Evolutionary conservation across 2,113 vertebrate genomes (phyloP).

Genomic region (Salminus brasiliensis): DNA sequence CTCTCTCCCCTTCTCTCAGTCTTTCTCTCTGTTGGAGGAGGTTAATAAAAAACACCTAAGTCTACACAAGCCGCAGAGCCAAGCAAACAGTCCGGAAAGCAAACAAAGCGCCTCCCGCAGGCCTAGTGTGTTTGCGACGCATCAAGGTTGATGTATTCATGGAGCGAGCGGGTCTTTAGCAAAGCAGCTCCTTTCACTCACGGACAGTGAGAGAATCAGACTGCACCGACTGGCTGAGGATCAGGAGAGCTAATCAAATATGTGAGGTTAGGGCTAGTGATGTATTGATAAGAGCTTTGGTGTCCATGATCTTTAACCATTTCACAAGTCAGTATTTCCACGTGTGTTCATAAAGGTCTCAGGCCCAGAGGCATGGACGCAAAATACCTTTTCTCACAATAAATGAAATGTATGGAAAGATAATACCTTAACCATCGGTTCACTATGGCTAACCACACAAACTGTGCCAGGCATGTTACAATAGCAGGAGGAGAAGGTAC

Average conservation of each 20-base stretch:
- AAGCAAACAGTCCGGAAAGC: neutral
- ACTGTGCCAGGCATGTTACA: too few species aligned
- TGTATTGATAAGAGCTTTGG: neutral
- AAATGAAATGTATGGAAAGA: too few species aligned
- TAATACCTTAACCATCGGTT: too few species aligned
- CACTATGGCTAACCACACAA: too few species aligned
- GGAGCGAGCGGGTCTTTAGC: neutral
- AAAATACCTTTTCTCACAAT: too few species aligned
- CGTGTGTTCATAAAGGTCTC: neutral
- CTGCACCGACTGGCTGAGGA: neutral
- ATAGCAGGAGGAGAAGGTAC: too few species aligned
- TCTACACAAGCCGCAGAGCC: neutral
- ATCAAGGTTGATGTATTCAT: neutral
- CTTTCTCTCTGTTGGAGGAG: neutral
- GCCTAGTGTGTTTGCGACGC: neutral
- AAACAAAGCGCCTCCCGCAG: neutral
- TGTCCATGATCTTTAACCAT: neutral
- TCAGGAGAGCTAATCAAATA: neutral
- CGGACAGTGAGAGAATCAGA: neutral
- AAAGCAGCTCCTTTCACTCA: slow-evolving; percentile 2
- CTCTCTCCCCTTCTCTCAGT: neutral
- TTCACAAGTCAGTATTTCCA: neutral
- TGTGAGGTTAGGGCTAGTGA: neutral
- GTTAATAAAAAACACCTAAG: neutral
- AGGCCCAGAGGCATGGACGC: neutral